Base-by-base conservation (phyloP, 2,797 vertebrate genomes). In the Aplochiton taeniatus region DNA sequence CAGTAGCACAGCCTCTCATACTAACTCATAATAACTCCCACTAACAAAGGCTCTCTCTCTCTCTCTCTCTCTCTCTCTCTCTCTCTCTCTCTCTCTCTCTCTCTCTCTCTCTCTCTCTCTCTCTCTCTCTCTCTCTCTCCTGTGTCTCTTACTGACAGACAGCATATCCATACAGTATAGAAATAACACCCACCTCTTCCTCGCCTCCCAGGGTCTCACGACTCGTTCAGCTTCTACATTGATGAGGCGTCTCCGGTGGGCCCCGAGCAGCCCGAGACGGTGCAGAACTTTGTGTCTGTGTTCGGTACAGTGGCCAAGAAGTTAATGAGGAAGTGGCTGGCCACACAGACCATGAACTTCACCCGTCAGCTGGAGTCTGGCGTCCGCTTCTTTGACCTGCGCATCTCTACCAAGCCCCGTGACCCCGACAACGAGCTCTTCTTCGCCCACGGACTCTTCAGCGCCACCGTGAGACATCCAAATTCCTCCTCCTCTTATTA, bases 171-270 rank as follows among this genome's bases (percentile, higher is more conserved):
- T 31, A 31, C 31, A 31, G 31, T 31, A 31, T 31, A 6, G 31
- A 31, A 31, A 31, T 31, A 6, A 31, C 31, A 6, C 31, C 31
- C 31, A 6, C 31, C 31, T 31, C 6, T 9, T 19, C 7, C 19
- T 87, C 4, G 81, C 66, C 61, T 80, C 87, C 66, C 86, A 99
- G 97, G 97, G 44, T 99, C 97, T 83, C 97, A 98, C n/a, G 97
- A 99, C 72, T 99, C 96, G 47, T 99, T 99, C 88, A 99, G 96
- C 74, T 99, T 98, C 91, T 98, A 98, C 92, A 98, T 98, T 0
- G 96, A 98, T 11, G 97, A 98, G 87, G 89, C 97, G 0, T 99
- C 97, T 79, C 97, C 96, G 0, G 96, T 98, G 62, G 97, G 97
- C 9, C 97, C 97, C 0, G 97, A 99, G 77, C 97, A 99, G 78